Conservation (phyloP, 2,113 vertebrate species). For the Eolophus roseicapilla region DNA sequence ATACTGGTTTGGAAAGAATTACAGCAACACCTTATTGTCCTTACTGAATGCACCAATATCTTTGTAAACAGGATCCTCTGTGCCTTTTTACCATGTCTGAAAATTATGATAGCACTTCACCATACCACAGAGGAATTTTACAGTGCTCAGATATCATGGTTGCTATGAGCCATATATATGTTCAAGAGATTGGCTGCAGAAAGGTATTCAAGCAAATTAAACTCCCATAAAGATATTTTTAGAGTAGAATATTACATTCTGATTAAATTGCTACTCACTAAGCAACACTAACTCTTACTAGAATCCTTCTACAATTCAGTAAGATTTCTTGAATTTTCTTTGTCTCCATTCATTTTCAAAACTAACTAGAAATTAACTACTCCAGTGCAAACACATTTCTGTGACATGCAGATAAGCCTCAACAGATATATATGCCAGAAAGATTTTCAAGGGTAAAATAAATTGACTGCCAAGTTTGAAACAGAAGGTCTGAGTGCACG, state of each 20-base stretch:
- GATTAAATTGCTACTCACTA: not conserved
- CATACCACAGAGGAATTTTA: not conserved
- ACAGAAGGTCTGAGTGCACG: not conserved
- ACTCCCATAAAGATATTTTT: not conserved
- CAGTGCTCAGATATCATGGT: not conserved
- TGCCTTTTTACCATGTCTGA: not conserved
- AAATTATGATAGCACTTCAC: not conserved
- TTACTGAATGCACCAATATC: not conserved
- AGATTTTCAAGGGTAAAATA: not conserved
- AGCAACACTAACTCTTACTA: not conserved
- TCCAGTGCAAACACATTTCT: not conserved
- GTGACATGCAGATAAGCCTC: not conserved
- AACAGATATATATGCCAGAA: not conserved
- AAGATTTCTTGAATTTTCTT: not conserved
- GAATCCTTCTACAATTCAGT: not conserved
- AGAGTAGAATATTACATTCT: not conserved
- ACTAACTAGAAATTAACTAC: not conserved
- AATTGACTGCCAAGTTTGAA: not conserved
- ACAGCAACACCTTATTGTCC: not conserved
- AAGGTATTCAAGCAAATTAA: not conserved
- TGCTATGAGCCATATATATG: not conserved
- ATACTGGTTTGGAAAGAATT: not conserved
- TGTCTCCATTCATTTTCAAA: not conserved
- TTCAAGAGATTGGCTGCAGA: not conserved
- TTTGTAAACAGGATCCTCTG: not conserved